These are phyloP conservation scores for Drosophila erecta DNA, from an alignment of 1,140 invertebrate species.

Conservation along the genomic window DNA sequence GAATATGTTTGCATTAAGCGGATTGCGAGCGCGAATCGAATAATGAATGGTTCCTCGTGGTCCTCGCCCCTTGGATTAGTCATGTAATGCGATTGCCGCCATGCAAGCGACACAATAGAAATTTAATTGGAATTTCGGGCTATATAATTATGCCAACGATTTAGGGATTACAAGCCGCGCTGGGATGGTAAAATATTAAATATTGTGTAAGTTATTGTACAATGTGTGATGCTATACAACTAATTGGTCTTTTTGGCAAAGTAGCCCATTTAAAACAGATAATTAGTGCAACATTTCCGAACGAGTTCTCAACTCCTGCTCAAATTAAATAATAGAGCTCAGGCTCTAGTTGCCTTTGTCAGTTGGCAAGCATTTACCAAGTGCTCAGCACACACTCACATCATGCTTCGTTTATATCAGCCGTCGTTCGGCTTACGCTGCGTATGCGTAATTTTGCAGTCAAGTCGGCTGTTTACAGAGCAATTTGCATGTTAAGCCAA, in stretches of 20 bases:
- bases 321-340: constrained; percentile 66
- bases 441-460: constrained; percentile 71
- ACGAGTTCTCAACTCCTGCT: constrained; percentile 24
- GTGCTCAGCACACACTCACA: constrained; percentile 56
- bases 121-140: constrained; percentile 38
- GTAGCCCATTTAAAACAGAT: constrained; percentile 17
- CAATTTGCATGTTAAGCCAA: constrained; percentile 59
- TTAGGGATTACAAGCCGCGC: constrained; percentile 1
- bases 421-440: constrained; percentile 48
- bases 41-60: constrained; percentile 33
- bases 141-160: constrained; percentile 37
- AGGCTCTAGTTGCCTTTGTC: constrained; percentile 52
- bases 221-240: too few relatives aligned
- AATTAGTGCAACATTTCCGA: constrained; percentile 21
- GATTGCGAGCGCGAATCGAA: constrained; percentile 28
- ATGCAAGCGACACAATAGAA: constrained; percentile 24
- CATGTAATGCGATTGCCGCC: constrained; percentile 35
- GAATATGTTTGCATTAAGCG: constrained; percentile 42
- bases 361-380: constrained; percentile 72
- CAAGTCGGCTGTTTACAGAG: constrained; percentile 61
- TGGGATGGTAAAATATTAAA: background rate
- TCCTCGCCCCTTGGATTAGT: constrained; percentile 10
- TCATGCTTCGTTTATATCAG: constrained; percentile 65
- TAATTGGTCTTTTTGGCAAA: background rate
- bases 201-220: background rate